Percentiles rank a stretch among this genome's conserved stretches.
phyloP scores from a whole-genome alignment of 2,888 invertebrate species.

The Laspeyria flexula region DNA sequence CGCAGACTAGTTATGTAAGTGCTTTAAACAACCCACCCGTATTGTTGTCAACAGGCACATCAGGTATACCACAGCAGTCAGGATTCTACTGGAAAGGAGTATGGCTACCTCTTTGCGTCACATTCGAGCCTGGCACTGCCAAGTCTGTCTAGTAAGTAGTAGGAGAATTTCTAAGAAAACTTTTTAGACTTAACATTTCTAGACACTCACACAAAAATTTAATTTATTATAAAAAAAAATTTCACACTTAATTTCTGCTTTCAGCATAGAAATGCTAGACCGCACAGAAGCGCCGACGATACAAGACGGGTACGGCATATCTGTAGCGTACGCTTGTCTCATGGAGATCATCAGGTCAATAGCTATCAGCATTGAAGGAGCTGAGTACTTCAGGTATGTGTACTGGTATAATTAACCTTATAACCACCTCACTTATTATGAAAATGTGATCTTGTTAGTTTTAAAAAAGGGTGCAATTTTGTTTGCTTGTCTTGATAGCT shows the following conservation, averaged over 20 bases:
- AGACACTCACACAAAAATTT: too few relatives aligned
- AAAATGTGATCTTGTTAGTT: too few relatives aligned
- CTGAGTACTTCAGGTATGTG: slow-evolving; percentile 77
- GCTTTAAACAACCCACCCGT: too few relatives aligned
- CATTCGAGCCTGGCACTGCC: slow-evolving; percentile 93
- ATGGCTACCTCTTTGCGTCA: slow-evolving; percentile 95
- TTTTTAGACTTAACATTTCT: too few relatives aligned
- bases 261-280: slow-evolving; percentile 97
- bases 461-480: too few relatives aligned
- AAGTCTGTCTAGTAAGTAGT: slow-evolving; percentile 95
- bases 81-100: slow-evolving; percentile 97
- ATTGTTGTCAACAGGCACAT: slow-evolving; percentile 87
- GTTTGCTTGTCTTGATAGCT: too few relatives aligned
- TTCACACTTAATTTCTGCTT: neutral
- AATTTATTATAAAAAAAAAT: too few relatives aligned
- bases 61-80: slow-evolving; percentile 93
- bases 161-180: too few relatives aligned
- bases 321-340: slow-evolving; percentile 97
- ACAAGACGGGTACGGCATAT: slow-evolving; percentile 99
- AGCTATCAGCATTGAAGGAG: slow-evolving; percentile 89
- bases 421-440: too few relatives aligned
- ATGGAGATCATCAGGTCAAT: slow-evolving; percentile 96
- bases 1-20: too few relatives aligned
- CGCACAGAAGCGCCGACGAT: slow-evolving; percentile 97
- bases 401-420: too few relatives aligned